phyloP scores from a whole-genome alignment of 2,888 invertebrate species.

The Machimus rusticus region DNA sequence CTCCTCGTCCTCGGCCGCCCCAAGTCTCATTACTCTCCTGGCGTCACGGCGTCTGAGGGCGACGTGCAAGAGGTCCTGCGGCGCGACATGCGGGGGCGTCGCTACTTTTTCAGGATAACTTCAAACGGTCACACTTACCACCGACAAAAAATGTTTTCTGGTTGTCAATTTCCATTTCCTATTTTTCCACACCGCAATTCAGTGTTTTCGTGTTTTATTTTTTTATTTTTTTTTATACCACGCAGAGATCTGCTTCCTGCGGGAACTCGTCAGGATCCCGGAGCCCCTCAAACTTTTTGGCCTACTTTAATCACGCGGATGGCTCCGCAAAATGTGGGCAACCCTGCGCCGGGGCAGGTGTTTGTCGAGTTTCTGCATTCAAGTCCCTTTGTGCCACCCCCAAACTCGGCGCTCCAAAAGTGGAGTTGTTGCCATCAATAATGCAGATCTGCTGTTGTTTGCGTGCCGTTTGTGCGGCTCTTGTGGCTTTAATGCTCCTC shows the following conservation, averaged over 20 bases:
- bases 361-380: not conserved
- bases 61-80: not conserved
- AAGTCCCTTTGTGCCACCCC: not conserved
- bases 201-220: not conserved
- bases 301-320: not conserved
- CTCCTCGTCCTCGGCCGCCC: not conserved
- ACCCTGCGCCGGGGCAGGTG: not conserved
- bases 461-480: not conserved
- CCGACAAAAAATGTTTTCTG: not conserved
- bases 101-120: not conserved
- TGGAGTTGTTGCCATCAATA: not conserved
- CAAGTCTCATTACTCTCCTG: not conserved
- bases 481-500: not conserved
- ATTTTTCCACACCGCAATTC: slow-evolving; percentile 1
- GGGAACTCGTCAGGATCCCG: not conserved
- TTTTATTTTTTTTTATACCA: too few relatives aligned
- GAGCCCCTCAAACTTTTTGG: not conserved
- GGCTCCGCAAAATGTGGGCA: not conserved
- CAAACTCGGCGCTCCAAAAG: not conserved
- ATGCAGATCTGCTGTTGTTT: not conserved
- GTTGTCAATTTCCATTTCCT: slow-evolving; percentile 28
- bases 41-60: not conserved
- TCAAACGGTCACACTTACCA: not conserved
- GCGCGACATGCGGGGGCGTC: not conserved
- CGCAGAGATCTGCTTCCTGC: not conserved